Base-by-base conservation (phyloP, 30 jellyfish, hydroid and myxozoan species). In the Aurelia sp. region DNA sequence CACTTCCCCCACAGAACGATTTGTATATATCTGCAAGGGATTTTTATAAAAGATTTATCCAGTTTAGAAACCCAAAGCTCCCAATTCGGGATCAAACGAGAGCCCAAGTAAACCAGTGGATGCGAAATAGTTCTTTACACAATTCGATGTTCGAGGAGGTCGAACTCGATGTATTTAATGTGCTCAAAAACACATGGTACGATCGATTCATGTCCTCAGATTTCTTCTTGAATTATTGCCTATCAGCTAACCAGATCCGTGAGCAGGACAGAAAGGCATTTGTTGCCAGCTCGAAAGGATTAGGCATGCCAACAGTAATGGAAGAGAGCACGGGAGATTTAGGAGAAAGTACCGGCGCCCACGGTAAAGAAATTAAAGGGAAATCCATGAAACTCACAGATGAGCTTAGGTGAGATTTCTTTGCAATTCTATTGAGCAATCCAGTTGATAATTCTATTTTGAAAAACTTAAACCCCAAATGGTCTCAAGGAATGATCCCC, bases 11-110 rank as follows among this genome's bases (percentile, higher is more conserved):
- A 17, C 63, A 78, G 44, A 81, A 67, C 76, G 87, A 69, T 60
- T 78, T 90, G 61, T 81, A 90, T 22, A 86, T 72, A 30, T 73
- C 97, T 22, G 98, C 96, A 24, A 67, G 92, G 65, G 98, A 93
- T 63, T 88, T 93, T 69, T 95, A 87, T 66, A 78, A 86, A 62
- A 76, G 97, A 57, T 95, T 80, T 76, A 90, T 95, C 20, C 97
- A 84, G 77, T 84, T 47, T 62, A 80, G 92, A 55, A 97, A 95
- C 82, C 81, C 97, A 8, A 69, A 85, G 52, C 87, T 92, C 51
- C 97, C 75, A 6, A 57, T 92, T 30, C 88, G 88, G 21, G 98
- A 92, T 52, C 90, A 67, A 62, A 91, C 98, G 4, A 72, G 98
- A 62, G 69, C 85, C 47, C 77, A 78, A 65, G 90, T 88, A 8